Percentiles rank a stretch among this genome's conserved stretches.
Conservation (phyloP, 2,888 invertebrate species). For the Platypus cylindrus region DNA sequence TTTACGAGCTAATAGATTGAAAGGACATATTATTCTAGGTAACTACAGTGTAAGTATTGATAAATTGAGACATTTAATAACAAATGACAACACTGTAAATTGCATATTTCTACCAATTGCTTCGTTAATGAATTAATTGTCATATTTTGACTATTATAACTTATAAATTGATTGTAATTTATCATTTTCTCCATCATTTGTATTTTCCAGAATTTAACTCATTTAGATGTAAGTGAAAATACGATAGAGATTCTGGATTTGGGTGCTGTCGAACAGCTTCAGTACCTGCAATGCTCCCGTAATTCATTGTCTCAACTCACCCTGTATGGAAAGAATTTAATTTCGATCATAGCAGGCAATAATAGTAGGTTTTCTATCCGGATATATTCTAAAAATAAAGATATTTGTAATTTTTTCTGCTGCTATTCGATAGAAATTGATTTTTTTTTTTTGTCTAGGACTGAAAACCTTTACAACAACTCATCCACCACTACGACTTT, state of each 20-base stretch:
- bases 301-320: constrained; percentile 65
- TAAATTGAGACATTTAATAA: background rate
- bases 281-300: constrained; percentile 61
- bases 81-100: too few species aligned
- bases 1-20: constrained; percentile 61
- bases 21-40: constrained; percentile 73
- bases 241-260: constrained; percentile 71
- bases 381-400: background rate
- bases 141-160: background rate
- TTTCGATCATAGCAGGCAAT: constrained; percentile 66
- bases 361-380: constrained; percentile 48
- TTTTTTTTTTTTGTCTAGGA: constrained; percentile 40
- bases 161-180: background rate
- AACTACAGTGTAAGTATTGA: constrained; percentile 62
- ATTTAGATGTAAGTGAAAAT: constrained; percentile 74
- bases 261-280: constrained; percentile 63
- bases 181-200: constrained; percentile 1
- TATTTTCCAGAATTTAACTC: constrained; percentile 58
- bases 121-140: too few species aligned
- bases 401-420: background rate
- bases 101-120: too few species aligned
- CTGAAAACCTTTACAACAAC: constrained; percentile 56
- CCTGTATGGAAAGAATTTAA: constrained; percentile 62
- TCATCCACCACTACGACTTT: constrained; percentile 57
- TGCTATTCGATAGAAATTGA: background rate